Percentiles rank a stretch among this genome's conserved stretches.
Evolutionary conservation across 2,888 invertebrate species (phyloP).

Genomic region (Sussaba pulchella): DNA sequence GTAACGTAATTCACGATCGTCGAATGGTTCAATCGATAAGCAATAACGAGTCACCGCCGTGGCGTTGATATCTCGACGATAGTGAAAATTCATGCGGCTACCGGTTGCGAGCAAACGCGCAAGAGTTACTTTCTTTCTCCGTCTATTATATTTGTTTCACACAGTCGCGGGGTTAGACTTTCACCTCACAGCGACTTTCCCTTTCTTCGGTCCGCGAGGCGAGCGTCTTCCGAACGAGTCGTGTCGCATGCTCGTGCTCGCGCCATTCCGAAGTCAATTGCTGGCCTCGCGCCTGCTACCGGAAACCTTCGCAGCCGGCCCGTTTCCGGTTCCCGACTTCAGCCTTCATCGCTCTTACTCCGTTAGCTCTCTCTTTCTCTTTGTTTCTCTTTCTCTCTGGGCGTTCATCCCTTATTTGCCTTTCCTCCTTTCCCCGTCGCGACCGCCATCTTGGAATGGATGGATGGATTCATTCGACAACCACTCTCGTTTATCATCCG

Average conservation of each 20-base stretch:
- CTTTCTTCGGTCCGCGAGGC: constrained; percentile 76
- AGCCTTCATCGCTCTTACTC: no score
- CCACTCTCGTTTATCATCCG: no score
- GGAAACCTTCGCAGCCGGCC: constrained; percentile 58
- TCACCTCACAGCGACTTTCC: constrained; percentile 82
- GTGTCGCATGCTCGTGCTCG: constrained; percentile 24
- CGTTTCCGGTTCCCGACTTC: constrained; percentile 59
- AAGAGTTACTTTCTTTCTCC: constrained; percentile 24
- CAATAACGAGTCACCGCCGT: no score
- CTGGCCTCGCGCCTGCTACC: constrained; percentile 47
- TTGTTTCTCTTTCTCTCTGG: no score
- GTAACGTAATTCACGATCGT: background rate
- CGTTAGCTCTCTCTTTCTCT: no score
- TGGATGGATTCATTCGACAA: background rate
- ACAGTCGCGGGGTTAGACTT: constrained; percentile 72
- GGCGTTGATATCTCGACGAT: no score
- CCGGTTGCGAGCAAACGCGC: constrained; percentile 5
- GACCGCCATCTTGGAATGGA: background rate
- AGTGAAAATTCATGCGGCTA: no score
- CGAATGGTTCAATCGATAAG: background rate
- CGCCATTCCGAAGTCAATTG: constrained; percentile 29
- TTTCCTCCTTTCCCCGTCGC: background rate
- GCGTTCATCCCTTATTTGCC: background rate
- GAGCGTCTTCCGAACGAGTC: constrained; percentile 55
- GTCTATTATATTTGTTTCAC: constrained; percentile 30